A percentile compares a stretch with the other conserved stretches of the same genome.
These are phyloP conservation scores for Stichodactyla helianthus DNA, from an alignment of 64 coral and sea anemone genomes.

Conservation along the genomic window DNA sequence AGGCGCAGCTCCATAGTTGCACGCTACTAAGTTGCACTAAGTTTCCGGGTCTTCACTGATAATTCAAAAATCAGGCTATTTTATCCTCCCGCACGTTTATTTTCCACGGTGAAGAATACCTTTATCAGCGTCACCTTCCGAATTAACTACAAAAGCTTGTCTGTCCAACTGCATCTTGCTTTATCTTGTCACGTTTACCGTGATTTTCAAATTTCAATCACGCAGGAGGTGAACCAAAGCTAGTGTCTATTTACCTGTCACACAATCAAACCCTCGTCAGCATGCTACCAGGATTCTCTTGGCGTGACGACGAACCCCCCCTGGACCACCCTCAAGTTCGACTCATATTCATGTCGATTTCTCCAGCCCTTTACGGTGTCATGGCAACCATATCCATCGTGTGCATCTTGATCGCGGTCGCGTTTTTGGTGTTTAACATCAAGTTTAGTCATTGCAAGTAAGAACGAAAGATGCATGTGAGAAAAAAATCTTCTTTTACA, in stretches of 20 bases:
- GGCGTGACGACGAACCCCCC: constrained; percentile 29
- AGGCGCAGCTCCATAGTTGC: no score
- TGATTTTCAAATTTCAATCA: no score
- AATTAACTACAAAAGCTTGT: no score
- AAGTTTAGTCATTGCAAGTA: constrained; percentile 65
- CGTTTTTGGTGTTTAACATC: constrained; percentile 71
- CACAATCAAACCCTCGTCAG: background rate
- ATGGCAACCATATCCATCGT: constrained; percentile 37
- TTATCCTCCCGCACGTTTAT: no score
- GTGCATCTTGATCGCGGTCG: constrained; percentile 57
- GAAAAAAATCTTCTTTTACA: no score
- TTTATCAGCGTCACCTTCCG: no score
- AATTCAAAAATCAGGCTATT: no score
- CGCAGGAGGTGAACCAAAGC: background rate
- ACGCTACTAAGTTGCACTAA: no score
- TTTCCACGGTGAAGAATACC: no score
- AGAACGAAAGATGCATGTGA: background rate
- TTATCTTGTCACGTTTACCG: no score
- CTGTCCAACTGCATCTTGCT: no score
- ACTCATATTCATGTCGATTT: constrained; percentile 38
- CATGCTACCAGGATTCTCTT: background rate
- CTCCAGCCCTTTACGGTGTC: constrained; percentile 47
- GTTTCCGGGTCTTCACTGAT: no score
- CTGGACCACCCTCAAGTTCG: constrained; percentile 34
- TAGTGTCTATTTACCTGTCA: background rate